Evolutionary conservation across 2,888 invertebrate genomes (phyloP).

Genomic region (Kryphioiulus occultus): DNA sequence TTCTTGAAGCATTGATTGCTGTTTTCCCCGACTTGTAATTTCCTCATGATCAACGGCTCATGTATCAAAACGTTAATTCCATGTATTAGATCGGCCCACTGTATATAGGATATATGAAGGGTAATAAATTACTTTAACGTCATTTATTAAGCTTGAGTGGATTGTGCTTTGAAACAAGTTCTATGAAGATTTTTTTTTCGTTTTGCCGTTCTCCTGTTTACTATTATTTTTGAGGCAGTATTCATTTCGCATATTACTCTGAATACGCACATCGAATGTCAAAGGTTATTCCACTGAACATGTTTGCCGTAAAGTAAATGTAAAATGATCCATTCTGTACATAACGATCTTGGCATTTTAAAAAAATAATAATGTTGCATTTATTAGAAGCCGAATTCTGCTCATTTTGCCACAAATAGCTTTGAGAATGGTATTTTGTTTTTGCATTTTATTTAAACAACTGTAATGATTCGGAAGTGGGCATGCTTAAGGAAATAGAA

Average conservation of each 20-base stretch:
- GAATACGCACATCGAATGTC: not conserved
- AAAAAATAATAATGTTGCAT: not conserved
- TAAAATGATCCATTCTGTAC: not conserved
- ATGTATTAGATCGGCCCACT: no score
- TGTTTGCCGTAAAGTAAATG: not conserved
- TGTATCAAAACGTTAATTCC: slow-evolving; percentile 35
- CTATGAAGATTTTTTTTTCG: not conserved
- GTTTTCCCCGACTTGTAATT: not conserved
- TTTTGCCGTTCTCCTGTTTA: not conserved
- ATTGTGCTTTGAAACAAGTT: not conserved
- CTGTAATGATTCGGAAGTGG: no score
- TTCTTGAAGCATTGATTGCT: not conserved
- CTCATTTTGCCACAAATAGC: no score
- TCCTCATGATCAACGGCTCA: not conserved
- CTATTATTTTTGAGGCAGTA: not conserved
- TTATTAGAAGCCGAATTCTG: not conserved
- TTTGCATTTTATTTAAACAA: no score
- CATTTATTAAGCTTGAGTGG: slow-evolving; percentile 24
- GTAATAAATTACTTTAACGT: not conserved
- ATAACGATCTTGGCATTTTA: not conserved
- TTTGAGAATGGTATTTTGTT: no score
- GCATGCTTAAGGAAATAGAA: not conserved
- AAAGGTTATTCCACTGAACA: not conserved
- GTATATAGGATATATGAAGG: not conserved
- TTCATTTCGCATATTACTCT: not conserved